Base-by-base conservation (phyloP, 2,888 invertebrate species). In the Torymus auratus region DNA sequence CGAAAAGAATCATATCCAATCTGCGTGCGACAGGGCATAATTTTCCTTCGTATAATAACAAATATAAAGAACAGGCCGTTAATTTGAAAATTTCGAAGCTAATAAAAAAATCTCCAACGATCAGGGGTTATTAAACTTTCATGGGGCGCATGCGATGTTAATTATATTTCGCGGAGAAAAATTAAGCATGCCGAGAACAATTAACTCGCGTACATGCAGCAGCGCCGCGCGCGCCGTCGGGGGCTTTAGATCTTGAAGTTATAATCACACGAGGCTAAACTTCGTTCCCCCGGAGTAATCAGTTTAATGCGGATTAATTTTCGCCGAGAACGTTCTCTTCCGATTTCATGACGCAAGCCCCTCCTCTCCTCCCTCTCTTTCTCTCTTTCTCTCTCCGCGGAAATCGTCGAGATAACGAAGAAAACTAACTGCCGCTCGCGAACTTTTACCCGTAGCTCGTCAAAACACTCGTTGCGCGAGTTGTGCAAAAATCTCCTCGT, bases 51-150 rank as follows among this genome's bases (percentile, higher is more conserved):
- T 7, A 28, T 2, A 28, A 28, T 28, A 28, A 28, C 28, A 28
- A 28, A 28, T 28, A 28, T 28, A 28, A 23, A 53, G 52, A 67
- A 58, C 58, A 52, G n/a, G 58, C 17, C n/a, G 15, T 62, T 61
- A 78, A 78, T 78, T 62, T 41, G 41, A 73, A 62, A 62, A 73
- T 73, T 56, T 53, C 14, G n/a, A 3, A 13, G 5, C 5, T 55
- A 69, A 23, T 72, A 52, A 61, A 61, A 55, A 41, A 62, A 61
- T 23, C 4, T n/a, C 56, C 11, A n/a, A 62, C 55, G 68, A 74
- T 73, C 52, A 13, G 0, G 28, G 17, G 52, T 41, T 14, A 74
- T 80, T 64, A 74, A 80, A 75, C 58, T 80, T 69, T 70, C 60
- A 50, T 68, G 61, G 28, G 4, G 15, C 7, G 58, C 71, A 65